These are phyloP conservation scores for Porites lutea DNA, from an alignment of 64 coral and sea anemone genomes.

Conservation along the genomic window DNA sequence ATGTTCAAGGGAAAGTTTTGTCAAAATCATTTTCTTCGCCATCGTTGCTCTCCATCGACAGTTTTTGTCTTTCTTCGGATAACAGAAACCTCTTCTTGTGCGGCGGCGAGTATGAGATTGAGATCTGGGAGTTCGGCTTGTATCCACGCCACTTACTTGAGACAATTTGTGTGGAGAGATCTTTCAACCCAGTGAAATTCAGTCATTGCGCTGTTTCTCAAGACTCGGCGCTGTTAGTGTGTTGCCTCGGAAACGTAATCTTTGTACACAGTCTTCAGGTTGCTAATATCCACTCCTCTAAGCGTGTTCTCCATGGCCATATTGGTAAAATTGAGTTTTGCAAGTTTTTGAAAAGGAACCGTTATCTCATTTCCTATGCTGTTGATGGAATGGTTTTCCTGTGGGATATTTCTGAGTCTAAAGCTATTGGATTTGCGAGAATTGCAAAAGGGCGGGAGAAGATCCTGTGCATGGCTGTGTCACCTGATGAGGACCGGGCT, in stretches of 20 bases:
- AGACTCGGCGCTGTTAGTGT: conserved; percentile 1
- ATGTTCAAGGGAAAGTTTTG: neutral
- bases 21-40: neutral
- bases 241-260: conserved; percentile 42
- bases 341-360: conserved; percentile 24
- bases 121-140: neutral
- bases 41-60: neutral
- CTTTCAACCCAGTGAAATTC: neutral
- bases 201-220: conserved; percentile 28
- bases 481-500: conserved; percentile 12
- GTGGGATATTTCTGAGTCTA: conserved; percentile 20
- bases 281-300: neutral
- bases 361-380: conserved; percentile 47
- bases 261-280: neutral
- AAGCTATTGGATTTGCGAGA: neutral
- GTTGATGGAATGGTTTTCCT: conserved; percentile 33
- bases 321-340: conserved; percentile 45
- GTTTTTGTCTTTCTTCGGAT: neutral
- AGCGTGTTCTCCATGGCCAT: neutral
- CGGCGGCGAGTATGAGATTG: neutral
- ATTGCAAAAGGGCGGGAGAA: neutral
- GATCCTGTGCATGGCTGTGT: conserved; percentile 9
- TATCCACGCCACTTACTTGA: neutral
- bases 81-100: neutral
- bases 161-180: neutral